Percentiles rank a stretch among this genome's conserved stretches.
These are phyloP conservation scores for Myotis planiceps DNA, from an alignment of 2,797 vertebrate species.

Conservation along the genomic window DNA sequence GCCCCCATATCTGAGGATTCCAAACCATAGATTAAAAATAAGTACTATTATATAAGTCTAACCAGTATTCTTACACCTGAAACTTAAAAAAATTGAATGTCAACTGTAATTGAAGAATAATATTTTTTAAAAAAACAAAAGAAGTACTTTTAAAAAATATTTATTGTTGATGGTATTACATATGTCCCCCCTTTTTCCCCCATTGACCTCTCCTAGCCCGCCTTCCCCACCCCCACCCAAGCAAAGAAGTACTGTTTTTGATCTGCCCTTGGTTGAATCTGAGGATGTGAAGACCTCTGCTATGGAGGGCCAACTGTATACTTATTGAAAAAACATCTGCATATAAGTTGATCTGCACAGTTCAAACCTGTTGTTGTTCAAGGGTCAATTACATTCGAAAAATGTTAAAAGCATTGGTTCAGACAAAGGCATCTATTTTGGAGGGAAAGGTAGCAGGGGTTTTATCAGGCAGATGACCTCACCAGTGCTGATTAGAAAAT, in stretches of 20 bases:
- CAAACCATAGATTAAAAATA: not conserved
- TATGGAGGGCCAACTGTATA: not conserved
- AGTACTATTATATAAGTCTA: not conserved
- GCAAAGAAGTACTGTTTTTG: not conserved
- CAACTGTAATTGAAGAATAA: not conserved
- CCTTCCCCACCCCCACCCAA: too few species aligned
- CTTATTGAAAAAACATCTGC: not conserved
- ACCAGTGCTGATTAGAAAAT: not conserved
- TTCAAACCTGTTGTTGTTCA: not conserved
- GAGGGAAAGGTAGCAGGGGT: not conserved
- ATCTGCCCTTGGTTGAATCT: not conserved
- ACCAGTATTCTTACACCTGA: not conserved
- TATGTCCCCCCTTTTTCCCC: too few species aligned
- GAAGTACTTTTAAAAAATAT: not conserved
- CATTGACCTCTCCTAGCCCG: too few species aligned
- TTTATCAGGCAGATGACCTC: not conserved
- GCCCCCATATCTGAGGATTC: not conserved
- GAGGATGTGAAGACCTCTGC: not conserved
- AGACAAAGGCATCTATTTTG: not conserved
- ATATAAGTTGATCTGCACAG: not conserved
- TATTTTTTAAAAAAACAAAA: not conserved
- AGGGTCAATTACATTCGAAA: not conserved
- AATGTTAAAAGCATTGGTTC: not conserved
- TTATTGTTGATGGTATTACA: too few species aligned
- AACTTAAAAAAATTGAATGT: not conserved